phyloP scores from a whole-genome alignment of 37 sponge, comb jelly and placozoan species.

The Lycopodina hypogea region DNA sequence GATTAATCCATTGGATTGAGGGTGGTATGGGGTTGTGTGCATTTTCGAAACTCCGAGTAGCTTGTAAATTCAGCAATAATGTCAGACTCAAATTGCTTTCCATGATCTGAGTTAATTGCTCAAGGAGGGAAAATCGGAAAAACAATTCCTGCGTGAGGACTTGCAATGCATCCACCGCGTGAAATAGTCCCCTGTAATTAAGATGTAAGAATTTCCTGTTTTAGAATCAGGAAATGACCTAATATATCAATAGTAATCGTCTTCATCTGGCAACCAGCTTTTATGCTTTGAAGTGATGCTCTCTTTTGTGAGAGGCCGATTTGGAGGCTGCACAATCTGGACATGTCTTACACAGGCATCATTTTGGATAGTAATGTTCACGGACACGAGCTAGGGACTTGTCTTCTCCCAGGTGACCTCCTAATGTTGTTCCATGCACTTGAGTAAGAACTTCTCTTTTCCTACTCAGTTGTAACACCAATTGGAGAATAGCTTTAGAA shows the following conservation, averaged over 20 bases:
- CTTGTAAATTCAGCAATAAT: conserved; percentile 31
- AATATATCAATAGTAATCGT: conserved; percentile 45
- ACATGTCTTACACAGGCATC: background rate
- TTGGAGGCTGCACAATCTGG: background rate
- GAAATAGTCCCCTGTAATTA: conserved; percentile 47
- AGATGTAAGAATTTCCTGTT: conserved; percentile 42
- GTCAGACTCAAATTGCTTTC: conserved; percentile 45
- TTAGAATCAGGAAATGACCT: conserved; percentile 38
- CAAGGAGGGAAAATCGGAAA: conserved; percentile 49
- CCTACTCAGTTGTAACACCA: background rate
- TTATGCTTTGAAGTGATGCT: background rate
- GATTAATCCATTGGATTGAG: conserved; percentile 54
- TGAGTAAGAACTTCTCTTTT: background rate
- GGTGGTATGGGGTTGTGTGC: conserved; percentile 54
- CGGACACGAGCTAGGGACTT: background rate
- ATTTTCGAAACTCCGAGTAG: conserved; percentile 31
- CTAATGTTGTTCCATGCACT: background rate
- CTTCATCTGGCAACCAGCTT: conserved; percentile 17
- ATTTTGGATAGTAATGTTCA: background rate
- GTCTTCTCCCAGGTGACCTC: conserved; percentile 4
- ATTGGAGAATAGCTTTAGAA: background rate
- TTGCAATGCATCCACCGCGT: conserved; percentile 55
- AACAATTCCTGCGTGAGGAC: conserved; percentile 38
- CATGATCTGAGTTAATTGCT: conserved; percentile 52
- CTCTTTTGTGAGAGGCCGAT: background rate